Evolutionary conservation across 37 sponge, comb jelly and placozoan genomes (phyloP), one percentile per base, ranked within the genome.

Genomic region (Petrosia ficiformis): DNA sequence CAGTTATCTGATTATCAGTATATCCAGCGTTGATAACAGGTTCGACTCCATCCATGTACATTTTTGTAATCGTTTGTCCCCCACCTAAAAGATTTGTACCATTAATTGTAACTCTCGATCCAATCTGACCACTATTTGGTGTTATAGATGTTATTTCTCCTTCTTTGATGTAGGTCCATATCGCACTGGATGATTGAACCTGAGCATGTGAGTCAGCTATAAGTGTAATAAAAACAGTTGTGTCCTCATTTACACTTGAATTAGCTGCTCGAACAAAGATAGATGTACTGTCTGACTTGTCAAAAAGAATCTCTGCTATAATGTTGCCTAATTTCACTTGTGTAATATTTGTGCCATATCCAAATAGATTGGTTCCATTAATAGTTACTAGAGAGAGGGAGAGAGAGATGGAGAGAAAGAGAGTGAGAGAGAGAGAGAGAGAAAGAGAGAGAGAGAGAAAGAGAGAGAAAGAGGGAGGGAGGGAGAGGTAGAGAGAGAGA

Each of bases 31-130:
- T n/a, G 2, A 90, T 67, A n/a, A 31, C 59, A 10, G 39, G 73
- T n/a, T 52, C n/a, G 1, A 84, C 90, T 40, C 86, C 79, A 72
- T 90, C 85, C n/a, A 90, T 67, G 59, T 68, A 80, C 21, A 90
- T 74, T 8, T 33, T 16, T 29, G 39, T 16, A 0, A 77, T 42
- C 40, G 26, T 26, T 2, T 28, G 40, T 3, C 86, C 90, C 29
- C 86, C 90, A 2, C 86, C 90, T 4, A 84, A 73, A 4, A 90
- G 78, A 57, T 85, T 85, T 6, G 79, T 73, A 1, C 86, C 86
- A 44, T 10, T 59, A 22, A 92, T 83, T 22, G 65, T 80, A 0
- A 87, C 74, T 54, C 35, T 48, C 21, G 93, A 83, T 22, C 93
- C 93, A 0, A 44, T 33, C 57, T 87, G 84, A 0, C 93, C 93